Base-by-base conservation (phyloP, 2,888 invertebrate genomes). In the Cheilosia vernalis region DNA sequence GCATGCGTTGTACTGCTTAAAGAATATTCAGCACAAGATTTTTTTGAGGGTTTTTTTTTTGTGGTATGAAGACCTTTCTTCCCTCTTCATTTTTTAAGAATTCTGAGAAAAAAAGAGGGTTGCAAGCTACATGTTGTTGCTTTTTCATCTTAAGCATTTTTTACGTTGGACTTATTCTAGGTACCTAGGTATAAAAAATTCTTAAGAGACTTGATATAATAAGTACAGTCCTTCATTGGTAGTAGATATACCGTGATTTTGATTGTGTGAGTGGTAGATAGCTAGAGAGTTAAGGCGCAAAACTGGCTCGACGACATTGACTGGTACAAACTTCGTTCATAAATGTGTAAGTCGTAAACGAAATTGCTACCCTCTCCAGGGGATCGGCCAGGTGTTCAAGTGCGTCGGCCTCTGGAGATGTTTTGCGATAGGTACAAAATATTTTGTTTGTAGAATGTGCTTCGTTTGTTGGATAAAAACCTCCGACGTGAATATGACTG, bases 341-440 rank as follows among this genome's bases (percentile, higher is more conserved):
- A 77, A 77, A 85, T 81, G 72, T 81, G 70, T 81, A 81, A 77
- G 85, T 81, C 81, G 85, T 85, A 85, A 85, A 81, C 67, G 73
- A 86, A 86, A 82, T 78, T 73, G 77, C 58, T 82, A 72, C 74
- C 69, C 84, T 84, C 87, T 87, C 74, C 74, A 87, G 87, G 87
- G 87, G 87, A 84, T 87, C 87, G 87, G 63, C 87, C 87, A 87
- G 87, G 87, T 87, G 87, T 87, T 87, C 87, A 87, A 87, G 87
- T 87, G 84, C 87, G 87, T 87, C 84, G 87, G 86, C 81, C 87
- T 87, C 77, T 81, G 67, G 72, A 81, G 70, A 67, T 66, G 76
- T 81, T 81, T 64, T 74, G 51, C 79, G 73, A 81, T 63, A 69
- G 17, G 37, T 58, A 61, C 49, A 63, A 37, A 37, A 4, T 37